Evolutionary conservation across 2,113 vertebrate genomes (phyloP), one percentile per base, ranked within the genome.

Genomic region (Electrona antarctica): DNA sequence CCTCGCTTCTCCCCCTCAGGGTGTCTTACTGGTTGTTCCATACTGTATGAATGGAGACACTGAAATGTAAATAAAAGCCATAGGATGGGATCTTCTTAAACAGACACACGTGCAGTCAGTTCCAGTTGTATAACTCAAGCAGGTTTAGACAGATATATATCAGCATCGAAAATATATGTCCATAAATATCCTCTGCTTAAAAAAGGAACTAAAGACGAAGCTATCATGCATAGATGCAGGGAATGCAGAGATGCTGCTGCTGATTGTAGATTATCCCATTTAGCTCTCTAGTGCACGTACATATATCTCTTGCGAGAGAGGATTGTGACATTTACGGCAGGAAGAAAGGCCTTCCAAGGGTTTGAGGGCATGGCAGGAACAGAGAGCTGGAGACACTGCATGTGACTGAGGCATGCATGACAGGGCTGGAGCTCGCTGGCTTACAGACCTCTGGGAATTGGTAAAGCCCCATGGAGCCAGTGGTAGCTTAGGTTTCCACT

Each of bases 281-380:
- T 88, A 80, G 82, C 79, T 76, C 74, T 10, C 50, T 63, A 56
- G 41, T 67, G 57, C 67, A 75, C 28, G 28, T 80, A 82, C 54
- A 82, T 92, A 85, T 87, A 89, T 91, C 85, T 91, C 85, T 87
- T 80, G 59, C 67, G 62, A 71, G 82, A 69, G 60, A 77, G 72
- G 54, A 78, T 57, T 63, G 52, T 91, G 89, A 92, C 87, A 90
- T 91, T 91, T 91, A 92, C 82, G 69, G 80, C 88, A 91, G 85
- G 85, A 91, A 86, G 89, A 76, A 66, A 6, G 71, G 65, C 82
- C 84, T 78, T 88, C 90, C 88, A 91, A 91, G 56, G 78, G 87
- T 92, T 92, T 90, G 88, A 91, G 85, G 90, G 87, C 89, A 90
- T 78, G 89, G 82, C 84, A 88, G 79, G 28, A 54, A 14, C 61